phyloP scores from a whole-genome alignment of 2,888 invertebrate species.

The Hipparchia sbordonii region DNA sequence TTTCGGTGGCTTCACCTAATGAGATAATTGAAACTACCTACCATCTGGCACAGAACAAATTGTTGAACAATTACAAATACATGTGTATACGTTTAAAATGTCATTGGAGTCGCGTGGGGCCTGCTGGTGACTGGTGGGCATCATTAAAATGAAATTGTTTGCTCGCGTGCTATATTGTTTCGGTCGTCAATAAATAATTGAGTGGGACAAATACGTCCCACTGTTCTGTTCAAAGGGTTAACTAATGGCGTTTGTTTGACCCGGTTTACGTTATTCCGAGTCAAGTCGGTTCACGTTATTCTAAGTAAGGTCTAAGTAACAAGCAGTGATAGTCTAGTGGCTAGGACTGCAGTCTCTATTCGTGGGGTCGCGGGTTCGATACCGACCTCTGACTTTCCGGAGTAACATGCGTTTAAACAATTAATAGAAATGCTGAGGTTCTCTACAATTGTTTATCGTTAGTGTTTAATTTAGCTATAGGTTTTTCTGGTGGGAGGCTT shows the following conservation, averaged over 20 bases:
- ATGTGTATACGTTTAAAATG: conserved; percentile 61
- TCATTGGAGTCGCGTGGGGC: conserved; percentile 51
- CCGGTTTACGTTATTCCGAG: background rate
- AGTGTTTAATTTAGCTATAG: too few species aligned
- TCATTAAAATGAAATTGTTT: conserved; percentile 46
- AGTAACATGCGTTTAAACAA: too few species aligned
- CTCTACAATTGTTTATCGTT: too few species aligned
- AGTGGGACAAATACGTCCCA: conserved; percentile 7
- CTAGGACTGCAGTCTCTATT: too few species aligned
- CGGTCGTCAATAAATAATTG: conserved; percentile 14
- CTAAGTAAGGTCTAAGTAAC: too few species aligned
- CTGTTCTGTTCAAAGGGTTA: conserved; percentile 12
- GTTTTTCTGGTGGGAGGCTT: too few species aligned
- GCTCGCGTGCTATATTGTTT: conserved; percentile 50
- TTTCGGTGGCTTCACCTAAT: conserved; percentile 20
- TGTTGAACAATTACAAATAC: conserved; percentile 55
- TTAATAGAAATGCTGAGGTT: too few species aligned
- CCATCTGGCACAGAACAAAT: conserved; percentile 39
- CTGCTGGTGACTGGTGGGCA: conserved; percentile 30
- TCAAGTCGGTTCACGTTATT: too few species aligned
- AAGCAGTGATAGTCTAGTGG: too few species aligned
- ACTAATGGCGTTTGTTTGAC: background rate
- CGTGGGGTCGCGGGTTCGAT: too few species aligned
- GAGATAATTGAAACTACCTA: conserved; percentile 35
- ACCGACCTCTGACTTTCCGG: too few species aligned